Base-by-base conservation (phyloP, 1,140 invertebrate species). In the Zaprionus lachaisei region DNA sequence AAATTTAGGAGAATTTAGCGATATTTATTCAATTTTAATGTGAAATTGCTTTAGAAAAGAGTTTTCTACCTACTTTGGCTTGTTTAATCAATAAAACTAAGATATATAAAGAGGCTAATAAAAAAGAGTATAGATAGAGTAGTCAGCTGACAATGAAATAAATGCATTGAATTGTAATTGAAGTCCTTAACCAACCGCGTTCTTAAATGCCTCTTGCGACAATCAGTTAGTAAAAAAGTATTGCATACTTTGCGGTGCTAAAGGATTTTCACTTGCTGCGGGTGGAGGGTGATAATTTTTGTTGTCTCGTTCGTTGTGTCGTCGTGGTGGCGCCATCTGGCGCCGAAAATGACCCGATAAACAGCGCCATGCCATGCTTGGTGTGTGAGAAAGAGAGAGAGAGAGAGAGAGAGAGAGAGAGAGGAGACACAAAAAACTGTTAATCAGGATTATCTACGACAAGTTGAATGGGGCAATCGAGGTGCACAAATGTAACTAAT, bases 391-490 rank as follows among this genome's bases (percentile, higher is more conserved):
- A 7, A 9, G 28, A 51, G 9, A 20, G 5, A 5, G 15, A 26
- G 51, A 31, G 51, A 58, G 57, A 34, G 28, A 24, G 24, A 24
- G 38, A 44, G 31, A 47, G 55, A 22, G 26, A 14, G 14, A 56
- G 26, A 1, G 15, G 15, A 38, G n/a, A 22, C 49, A 63, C 9
- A 47, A 34, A 38, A 41, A 56, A 70, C 72, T 31, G 60, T 75
- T 70, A 75, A 70, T 75, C 72, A 75, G 66, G 67, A 75, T 75
- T 75, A 75, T 63, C 41, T 38, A 57, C 67, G 72, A 71, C 72
- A 75, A 37, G 49, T 49, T 49, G 63, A 72, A 62, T 37, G 57
- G 14, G 57, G 58, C 44, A 55, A 62, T 28, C 20, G 60, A 55
- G 51, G 57, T 51, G 57, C 56, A 62, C 49, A 69, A 74, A 41